Evolutionary conservation across 1,140 invertebrate species (phyloP), one percentile per base, ranked within the genome.

Genomic region (Cherax quadricarinatus): DNA sequence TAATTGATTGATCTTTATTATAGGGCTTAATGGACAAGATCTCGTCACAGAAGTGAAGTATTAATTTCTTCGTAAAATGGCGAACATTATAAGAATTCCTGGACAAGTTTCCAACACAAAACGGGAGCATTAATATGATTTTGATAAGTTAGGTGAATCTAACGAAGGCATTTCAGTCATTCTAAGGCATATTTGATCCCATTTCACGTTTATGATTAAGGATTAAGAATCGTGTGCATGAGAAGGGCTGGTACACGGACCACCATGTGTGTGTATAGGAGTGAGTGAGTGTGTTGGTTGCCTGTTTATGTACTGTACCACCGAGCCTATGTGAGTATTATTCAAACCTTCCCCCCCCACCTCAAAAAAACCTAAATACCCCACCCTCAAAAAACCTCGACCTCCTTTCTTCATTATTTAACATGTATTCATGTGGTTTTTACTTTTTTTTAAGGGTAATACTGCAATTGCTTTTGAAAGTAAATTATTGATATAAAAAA

Each of bases 401-500:
- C n/a, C 62, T 53, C 82, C n/a, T 24, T 21, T 57, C 24, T 4
- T 79, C n/a, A 51, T 9, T 41, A 14, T 75, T 60, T 21, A 18
- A 4, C 73, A 78, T 14, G 49, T 79, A 30, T 78, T 87, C 49
- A 30, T 60, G 21, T 79, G 14, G 5, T 66, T 66, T 21, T 62
- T 80, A 53, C 78, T 16, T 80, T 80, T 88, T 48, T 41, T 80
- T 88, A 60, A 80, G 78, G 86, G 86, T 78, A 88, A 78, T 80
- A 51, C 51, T 60, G 78, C 75, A 88, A 49, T 88, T 88, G 75
- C 75, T 57, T 88, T 88, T 80, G 41, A 88, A 48, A 80, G 53
- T 80, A 78, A 78, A 79, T 60, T 53, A 81, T 88, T 80, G 86
- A 88, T 57, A 57, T 48, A 80, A 88, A 70, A 57, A 87, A 62